These are phyloP conservation scores for Drosophila dives DNA, from an alignment of 2,888 invertebrate species.

Conservation along the genomic window DNA sequence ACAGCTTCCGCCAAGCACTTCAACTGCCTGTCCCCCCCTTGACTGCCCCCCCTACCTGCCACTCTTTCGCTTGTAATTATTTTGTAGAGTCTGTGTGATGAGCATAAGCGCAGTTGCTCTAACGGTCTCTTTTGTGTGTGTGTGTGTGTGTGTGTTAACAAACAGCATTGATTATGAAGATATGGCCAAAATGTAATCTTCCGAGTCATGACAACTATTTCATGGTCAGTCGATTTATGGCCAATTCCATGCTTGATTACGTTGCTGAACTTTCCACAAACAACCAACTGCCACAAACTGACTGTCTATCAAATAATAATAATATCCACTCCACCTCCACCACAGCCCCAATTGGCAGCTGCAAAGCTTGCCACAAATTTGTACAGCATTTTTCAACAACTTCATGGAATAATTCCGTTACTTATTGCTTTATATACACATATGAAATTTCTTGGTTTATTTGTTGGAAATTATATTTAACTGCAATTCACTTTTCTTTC, in stretches of 20 bases:
- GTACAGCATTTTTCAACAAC: constrained; percentile 53
- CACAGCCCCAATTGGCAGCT: constrained; percentile 25
- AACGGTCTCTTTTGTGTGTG: constrained; percentile 46
- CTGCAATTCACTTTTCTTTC: constrained; percentile 75
- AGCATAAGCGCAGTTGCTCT: constrained; percentile 55
- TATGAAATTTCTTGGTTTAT: constrained; percentile 31
- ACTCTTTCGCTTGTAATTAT: constrained; percentile 38
- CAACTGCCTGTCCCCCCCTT: neutral
- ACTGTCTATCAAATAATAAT: constrained; percentile 9
- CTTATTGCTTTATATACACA: neutral
- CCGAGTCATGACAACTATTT: constrained; percentile 29
- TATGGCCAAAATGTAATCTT: constrained; percentile 35
- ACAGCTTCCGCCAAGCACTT: constrained; percentile 58
- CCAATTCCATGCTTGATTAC: constrained; percentile 43
- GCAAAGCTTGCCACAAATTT: constrained; percentile 48
- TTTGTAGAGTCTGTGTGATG: constrained; percentile 46
- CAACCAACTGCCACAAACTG: constrained; percentile 2
- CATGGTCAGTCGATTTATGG: constrained; percentile 49
- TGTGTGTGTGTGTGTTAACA: constrained; percentile 11
- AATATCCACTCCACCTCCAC: neutral
- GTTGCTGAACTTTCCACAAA: constrained; percentile 39
- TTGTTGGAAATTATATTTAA: constrained; percentile 63
- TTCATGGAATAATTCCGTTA: constrained; percentile 36
- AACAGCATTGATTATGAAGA: constrained; percentile 22
- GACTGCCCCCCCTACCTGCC: neutral